Conservation (phyloP, 1,140 invertebrate species). For the Solenopsis fugax region DNA sequence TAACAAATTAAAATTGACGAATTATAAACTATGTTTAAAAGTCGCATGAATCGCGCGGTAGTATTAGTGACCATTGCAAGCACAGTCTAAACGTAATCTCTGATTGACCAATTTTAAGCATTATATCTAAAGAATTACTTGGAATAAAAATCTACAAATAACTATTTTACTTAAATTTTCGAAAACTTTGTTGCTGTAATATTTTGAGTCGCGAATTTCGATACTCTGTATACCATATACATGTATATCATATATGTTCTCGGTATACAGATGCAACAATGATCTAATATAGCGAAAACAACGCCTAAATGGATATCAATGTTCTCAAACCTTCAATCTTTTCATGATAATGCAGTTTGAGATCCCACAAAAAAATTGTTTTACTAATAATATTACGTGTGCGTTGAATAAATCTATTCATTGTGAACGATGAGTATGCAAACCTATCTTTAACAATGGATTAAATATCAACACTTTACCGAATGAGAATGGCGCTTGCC, state of each 20-base stretch:
- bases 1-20: too few relatives aligned
- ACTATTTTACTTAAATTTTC: too few relatives aligned
- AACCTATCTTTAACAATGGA: slow-evolving; percentile 19
- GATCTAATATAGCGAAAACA: slow-evolving; percentile 45
- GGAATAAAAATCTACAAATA: too few relatives aligned
- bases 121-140: too few relatives aligned
- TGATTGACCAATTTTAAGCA: too few relatives aligned
- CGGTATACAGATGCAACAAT: slow-evolving; percentile 22
- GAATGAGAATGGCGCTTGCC: neutral
- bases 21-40: too few relatives aligned
- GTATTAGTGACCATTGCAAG: too few relatives aligned
- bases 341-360: neutral
- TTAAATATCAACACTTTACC: slow-evolving; percentile 31
- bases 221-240: too few relatives aligned
- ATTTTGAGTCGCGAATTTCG: too few relatives aligned
- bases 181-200: too few relatives aligned
- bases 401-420: neutral
- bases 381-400: slow-evolving; percentile 26
- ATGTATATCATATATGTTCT: neutral
- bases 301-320: slow-evolving; percentile 50
- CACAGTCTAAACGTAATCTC: too few relatives aligned
- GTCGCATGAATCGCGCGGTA: too few relatives aligned
- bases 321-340: slow-evolving; percentile 57
- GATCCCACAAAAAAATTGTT: slow-evolving; percentile 19
- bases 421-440: neutral